Base-by-base conservation (phyloP, 2,888 invertebrate species). In the Drosophila prolongata region DNA sequence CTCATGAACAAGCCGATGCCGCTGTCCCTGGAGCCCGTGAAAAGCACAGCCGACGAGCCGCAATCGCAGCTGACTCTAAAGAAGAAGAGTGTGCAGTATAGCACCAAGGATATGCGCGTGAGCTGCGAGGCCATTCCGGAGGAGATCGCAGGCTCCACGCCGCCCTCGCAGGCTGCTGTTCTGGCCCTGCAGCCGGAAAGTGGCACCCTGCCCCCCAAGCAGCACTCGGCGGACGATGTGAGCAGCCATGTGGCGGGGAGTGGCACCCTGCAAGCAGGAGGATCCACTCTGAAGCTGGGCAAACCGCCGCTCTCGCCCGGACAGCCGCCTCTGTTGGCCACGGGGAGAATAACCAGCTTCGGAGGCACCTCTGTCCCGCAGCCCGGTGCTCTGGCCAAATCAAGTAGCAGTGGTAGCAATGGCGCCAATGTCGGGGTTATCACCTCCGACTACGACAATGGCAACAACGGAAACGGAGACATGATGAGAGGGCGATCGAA, bases 71-170 rank as follows among this genome's bases (percentile, higher is more conserved):
- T 87, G 24, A 88, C 89, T 9, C 83, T 89, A 6, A 90, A 91
- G 43, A 92, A 92, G 53, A 96, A 96, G 93, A 91, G 86, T 43
- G 85, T 87, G 2, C 88, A 90, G 47, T 95, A 94, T 72, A 93
- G 93, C 65, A 94, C 94, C 75, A 96, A 96, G 92, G 96, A 96
- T 92, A 95, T 95, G 94, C 94, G 96, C 79, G 96, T 96, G 16
- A 97, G 97, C 90, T 97, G 97, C 92, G 97, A 97, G 93, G 97
- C 97, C 62, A 97, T 97, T 89, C 97, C 97, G 10, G 97, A 97
- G 93, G 97, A 97, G 94, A 96, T 96, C 89, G 94, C 94, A 30
- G 95, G 95, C 8, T 94, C 96, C 92, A 96, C 96, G 24, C 96
- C 96, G 34, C 96, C 62, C 11, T 35, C 95, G 6, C 93, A 92